Base-by-base conservation (phyloP, 2,888 invertebrate species). In the Gandaritis pyraliata region DNA sequence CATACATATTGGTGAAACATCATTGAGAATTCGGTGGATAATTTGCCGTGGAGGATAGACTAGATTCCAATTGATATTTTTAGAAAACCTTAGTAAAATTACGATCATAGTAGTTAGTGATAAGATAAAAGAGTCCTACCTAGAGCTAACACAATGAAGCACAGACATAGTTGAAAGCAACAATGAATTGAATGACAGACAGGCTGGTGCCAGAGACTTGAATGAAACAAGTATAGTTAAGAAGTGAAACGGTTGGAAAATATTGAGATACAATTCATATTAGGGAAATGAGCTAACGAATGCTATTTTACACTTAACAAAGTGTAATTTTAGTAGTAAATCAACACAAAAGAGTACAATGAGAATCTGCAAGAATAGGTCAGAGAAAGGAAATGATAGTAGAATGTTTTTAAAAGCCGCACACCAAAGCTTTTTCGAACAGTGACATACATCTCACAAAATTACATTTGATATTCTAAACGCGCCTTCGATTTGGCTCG, bases 401-500 rank as follows among this genome's bases (percentile, higher is more conserved):
- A 45, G 16, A 18, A 30, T 45, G n/a, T 36, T 36, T 36, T 23
- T 46, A n/a, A n/a, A n/a, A n/a, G 11, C 16, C 43, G 33, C 58
- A 63, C 39, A 61, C 45, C 51, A 59, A 68, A 60, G 49, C 51
- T 29, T 47, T 18, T 13, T 54, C n/a, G 50, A 59, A 54, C 70
- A 68, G 67, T 58, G 52, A 70, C 68, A 73, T 77, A 45, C 41
- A 49, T 10, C 23, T 52, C 33, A 60, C 58, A 62, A 49, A 58
- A 63, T 58, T 33, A 39, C 50, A 68, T 71, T 78, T 68, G 61
- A 64, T 67, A 80, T 78, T 78, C 81, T 53, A 69, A 66, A 68
- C 80, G 75, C 74, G 76, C 62, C 62, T 72, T 43, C 50, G 73
- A 74, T 76, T 78, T 73, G 75, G 76, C 69, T 59, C 62, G 50